Evolutionary conservation across 2,113 vertebrate species (phyloP).

Genomic region (Ivindomyrus marchei): DNA sequence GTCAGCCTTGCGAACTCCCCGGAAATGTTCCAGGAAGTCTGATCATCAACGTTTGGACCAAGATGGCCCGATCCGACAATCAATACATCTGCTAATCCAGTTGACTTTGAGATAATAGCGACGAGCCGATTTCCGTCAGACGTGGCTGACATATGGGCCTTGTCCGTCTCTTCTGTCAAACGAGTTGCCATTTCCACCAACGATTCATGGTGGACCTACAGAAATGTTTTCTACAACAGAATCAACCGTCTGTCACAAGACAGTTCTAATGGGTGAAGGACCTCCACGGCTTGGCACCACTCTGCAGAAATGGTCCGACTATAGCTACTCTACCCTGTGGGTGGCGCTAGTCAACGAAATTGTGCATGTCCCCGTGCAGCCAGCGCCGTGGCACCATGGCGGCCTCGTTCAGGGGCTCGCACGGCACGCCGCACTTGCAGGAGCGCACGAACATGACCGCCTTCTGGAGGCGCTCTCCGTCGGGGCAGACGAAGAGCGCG

Average conservation of each 20-base stretch:
- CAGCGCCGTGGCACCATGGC: constrained; percentile 60
- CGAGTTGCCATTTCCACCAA: background rate
- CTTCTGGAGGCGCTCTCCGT: constrained; percentile 59
- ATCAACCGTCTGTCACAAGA: background rate
- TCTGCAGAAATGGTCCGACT: background rate
- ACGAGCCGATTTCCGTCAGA: background rate
- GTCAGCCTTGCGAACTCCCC: background rate
- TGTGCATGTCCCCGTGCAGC: constrained; percentile 70
- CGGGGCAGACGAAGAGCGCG: constrained; percentile 62
- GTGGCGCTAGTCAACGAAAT: constrained; percentile 61
- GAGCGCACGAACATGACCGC: constrained; percentile 73
- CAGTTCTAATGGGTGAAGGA: background rate
- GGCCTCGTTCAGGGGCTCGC: constrained; percentile 62
- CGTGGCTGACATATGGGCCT: background rate
- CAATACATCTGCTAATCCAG: background rate
- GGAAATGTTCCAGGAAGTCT: background rate
- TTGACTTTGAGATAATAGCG: background rate
- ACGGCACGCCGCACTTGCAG: constrained; percentile 68
- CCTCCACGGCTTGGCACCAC: too few relatives aligned
- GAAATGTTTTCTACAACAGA: background rate
- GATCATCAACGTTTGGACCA: background rate
- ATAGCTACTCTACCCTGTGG: background rate
- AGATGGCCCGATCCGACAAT: background rate
- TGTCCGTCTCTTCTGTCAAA: background rate
- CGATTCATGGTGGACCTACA: background rate